Base-by-base conservation (phyloP, 2,797 vertebrate genomes). In the Lepus oiostolus region DNA sequence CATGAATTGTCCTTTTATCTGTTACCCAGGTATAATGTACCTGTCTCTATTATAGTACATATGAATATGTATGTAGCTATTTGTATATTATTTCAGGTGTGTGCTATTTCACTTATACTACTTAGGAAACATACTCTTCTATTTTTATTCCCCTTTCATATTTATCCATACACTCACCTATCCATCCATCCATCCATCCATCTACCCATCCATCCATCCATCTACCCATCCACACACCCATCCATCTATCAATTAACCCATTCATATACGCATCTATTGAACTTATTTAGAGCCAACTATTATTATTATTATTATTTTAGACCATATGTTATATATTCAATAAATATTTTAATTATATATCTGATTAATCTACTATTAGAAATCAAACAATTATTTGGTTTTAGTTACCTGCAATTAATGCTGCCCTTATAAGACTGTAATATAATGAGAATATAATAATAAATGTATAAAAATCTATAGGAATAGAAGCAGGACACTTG, bases 1-100 rank as follows among this genome's bases (percentile, higher is more conserved):
- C 65, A 47, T 85, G 92, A 92, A 85, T 85, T 85, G 38, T 88
- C 82, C 85, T 85, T 13, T 94, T 70, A 13, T 80, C 91, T 96
- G 32, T 88, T 60, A 24, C 58, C 24, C 42, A 58, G 14, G 21
- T 17, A 71, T 68, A 90, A 79, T 84, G 58, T 54, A 21, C 58
- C n/a, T 87, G 22, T 88, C 30, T 91, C 35, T 88, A 3, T 76
- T 84, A 42, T 32, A 74, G 22, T n/a, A 72, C 10, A 8, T 54
- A 68, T 52, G 26, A 52, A 19, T 47, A 30, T 75, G 52, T 71
- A 54, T 75, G 77, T 50, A 85, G 65, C 16, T 75, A 67, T 83
- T 86, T 94, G 17, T 90, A 19, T 84, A 47, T 47, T 47, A 47
- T 47, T 47, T 47, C 42, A 47, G 9, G 42, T 47, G 42, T 9